phyloP scores from a whole-genome alignment of 2,113 vertebrate species.

The Vidua chalybeata region DNA sequence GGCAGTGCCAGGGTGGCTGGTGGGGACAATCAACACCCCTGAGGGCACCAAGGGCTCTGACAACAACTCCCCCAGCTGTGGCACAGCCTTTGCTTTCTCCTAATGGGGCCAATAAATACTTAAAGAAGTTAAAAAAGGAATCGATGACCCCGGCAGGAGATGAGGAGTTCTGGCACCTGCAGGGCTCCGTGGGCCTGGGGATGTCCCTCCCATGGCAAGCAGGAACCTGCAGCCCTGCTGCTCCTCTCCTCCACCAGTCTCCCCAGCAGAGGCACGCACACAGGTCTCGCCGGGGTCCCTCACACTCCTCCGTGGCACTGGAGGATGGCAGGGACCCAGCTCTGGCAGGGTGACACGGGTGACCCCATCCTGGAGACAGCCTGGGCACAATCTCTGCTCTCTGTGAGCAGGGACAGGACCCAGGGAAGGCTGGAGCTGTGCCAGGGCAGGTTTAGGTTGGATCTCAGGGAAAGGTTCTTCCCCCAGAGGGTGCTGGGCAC shows the following conservation, averaged over 20 bases:
- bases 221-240: background rate
- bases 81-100: background rate
- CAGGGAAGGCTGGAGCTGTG: background rate
- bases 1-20: background rate
- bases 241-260: background rate
- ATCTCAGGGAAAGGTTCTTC: background rate
- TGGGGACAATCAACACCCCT: background rate
- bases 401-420: background rate
- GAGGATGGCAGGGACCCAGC: background rate
- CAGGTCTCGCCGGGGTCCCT: background rate
- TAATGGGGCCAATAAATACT: background rate
- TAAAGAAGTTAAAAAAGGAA: background rate
- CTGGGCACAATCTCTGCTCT: background rate
- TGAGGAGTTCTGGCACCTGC: background rate
- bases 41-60: background rate
- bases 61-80: background rate
- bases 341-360: background rate
- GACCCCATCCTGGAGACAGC: background rate
- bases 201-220: background rate
- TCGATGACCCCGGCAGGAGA: background rate
- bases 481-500: background rate
- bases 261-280: background rate
- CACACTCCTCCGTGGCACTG: background rate
- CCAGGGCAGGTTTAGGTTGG: fast-evolving
- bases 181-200: fast-evolving